Evolutionary conservation across 2,888 invertebrate genomes (phyloP), one percentile per base, ranked within the genome.

Genomic region (Macrophya alboannulata): DNA sequence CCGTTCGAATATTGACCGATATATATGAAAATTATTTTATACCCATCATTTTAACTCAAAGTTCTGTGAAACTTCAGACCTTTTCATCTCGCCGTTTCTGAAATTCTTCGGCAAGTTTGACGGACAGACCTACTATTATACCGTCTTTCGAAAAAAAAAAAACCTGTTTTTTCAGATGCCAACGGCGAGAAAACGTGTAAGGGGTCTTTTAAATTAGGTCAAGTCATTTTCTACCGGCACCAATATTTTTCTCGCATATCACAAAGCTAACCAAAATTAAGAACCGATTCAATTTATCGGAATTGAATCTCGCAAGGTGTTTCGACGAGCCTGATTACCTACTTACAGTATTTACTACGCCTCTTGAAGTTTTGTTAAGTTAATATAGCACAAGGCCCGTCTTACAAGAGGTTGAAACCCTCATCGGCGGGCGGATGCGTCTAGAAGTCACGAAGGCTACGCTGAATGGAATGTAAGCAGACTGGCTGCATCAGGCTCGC

Each of bases 401-500:
- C 17, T 21, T 43, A 81, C 43, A 25, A 62, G 62, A 81, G 81
- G 81, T 59, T 81, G 81, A 62, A 59, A 59, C 62, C 59, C 43
- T 62, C 81, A 21, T 31, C 74, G 43, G 81, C 81, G 81, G 40
- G 81, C 81, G 81, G 81, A 81, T 81, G 81, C 62, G 81, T 81
- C 81, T 62, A 62, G 81, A 81, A 81, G 62, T 81, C 81, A 81
- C 81, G 81, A 43, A 81, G 81, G 81, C 81, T 81, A 81, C 81
- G 81, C 40, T 81, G 81, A 81, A 81, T 81, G 62, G 81, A 62
- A 81, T 81, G 81, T 62, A 62, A 81, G 81, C 81, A 81, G 81
- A 62, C 81, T 81, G 81, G 55, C 21, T 31, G 62, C n/a, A 77
- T 77, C 37, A 55, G 31, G 31, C 77, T 48, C 17, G 77, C 74